phyloP scores from a whole-genome alignment of 2,113 vertebrate genomes.

The Taurulus bubalis region DNA sequence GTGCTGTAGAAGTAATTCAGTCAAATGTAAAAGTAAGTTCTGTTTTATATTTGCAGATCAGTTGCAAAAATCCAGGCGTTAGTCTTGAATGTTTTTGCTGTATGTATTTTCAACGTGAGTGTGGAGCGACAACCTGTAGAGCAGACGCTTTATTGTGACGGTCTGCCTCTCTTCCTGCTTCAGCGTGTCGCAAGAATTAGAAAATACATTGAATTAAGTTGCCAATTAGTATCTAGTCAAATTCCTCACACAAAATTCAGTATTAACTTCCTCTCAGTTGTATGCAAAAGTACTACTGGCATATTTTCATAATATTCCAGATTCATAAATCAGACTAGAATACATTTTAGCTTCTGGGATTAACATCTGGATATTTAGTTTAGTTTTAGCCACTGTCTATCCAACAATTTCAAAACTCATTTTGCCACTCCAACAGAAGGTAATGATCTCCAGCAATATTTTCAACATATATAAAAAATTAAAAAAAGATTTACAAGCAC shows the following conservation, averaged over 20 bases:
- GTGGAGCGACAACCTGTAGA: not conserved
- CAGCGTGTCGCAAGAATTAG: not conserved
- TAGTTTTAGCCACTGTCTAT: not conserved
- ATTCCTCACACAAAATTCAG: not conserved
- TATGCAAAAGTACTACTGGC: not conserved
- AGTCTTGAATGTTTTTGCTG: not conserved
- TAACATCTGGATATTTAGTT: not conserved
- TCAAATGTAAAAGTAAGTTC: slow-evolving; percentile 6
- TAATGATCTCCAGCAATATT: not conserved
- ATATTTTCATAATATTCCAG: not conserved
- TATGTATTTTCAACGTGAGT: not conserved
- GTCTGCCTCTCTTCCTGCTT: not conserved
- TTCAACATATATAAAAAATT: not conserved
- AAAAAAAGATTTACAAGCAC: not conserved
- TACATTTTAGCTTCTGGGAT: not conserved
- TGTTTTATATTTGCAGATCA: slow-evolving; percentile 1
- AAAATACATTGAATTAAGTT: not conserved
- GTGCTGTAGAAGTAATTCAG: slow-evolving; percentile 74
- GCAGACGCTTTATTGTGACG: not conserved
- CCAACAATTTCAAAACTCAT: not conserved
- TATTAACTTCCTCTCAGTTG: not conserved
- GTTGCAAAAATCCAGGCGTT: not conserved
- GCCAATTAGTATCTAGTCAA: not conserved
- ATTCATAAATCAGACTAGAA: not conserved
- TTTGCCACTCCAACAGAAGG: not conserved